phyloP scores from a whole-genome alignment of 2,888 invertebrate genomes.

The Pammene aurita region DNA sequence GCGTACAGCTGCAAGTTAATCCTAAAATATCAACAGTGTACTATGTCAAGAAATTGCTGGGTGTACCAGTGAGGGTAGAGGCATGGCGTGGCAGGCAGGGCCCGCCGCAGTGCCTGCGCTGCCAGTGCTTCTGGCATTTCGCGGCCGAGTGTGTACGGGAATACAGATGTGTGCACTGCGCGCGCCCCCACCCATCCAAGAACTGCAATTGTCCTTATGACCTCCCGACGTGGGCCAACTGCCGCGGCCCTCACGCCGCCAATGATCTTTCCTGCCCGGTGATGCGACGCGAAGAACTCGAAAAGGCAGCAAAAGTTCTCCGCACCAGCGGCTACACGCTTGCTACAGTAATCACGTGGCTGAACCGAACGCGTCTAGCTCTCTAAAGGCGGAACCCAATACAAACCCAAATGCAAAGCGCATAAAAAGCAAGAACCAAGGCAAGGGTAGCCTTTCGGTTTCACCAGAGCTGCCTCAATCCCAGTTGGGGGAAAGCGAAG shows the following conservation, averaged over 20 bases:
- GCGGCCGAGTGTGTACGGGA: slow-evolving; percentile 10
- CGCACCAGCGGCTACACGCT: slow-evolving; percentile 14
- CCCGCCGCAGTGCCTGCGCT: slow-evolving; percentile 21
- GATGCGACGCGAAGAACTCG: slow-evolving; percentile 14
- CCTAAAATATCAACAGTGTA: neutral
- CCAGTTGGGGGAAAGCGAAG: neutral
- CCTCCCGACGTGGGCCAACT: slow-evolving; percentile 16
- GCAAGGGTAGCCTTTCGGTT: neutral
- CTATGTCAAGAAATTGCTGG: slow-evolving; percentile 15
- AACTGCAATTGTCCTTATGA: slow-evolving; percentile 16
- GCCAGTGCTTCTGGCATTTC: slow-evolving; percentile 12
- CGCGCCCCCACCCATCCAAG: slow-evolving; percentile 14
- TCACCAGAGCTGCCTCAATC: neutral
- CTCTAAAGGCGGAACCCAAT: slow-evolving; percentile 12
- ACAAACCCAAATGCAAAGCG: neutral
- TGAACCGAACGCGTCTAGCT: slow-evolving; percentile 1
- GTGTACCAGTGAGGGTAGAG: slow-evolving; percentile 8
- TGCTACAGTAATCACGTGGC: neutral
- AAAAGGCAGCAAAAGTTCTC: slow-evolving; percentile 4
- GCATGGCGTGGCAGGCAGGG: slow-evolving; percentile 14
- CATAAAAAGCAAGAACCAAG: slow-evolving; percentile 12
- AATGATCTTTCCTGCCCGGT: slow-evolving; percentile 7
- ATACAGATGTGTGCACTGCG: slow-evolving; percentile 21
- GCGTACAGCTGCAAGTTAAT: neutral
- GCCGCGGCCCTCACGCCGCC: slow-evolving; percentile 14